Evolutionary conservation across 2,797 vertebrate genomes (phyloP).

Genomic region (Scolopax rusticola): DNA sequence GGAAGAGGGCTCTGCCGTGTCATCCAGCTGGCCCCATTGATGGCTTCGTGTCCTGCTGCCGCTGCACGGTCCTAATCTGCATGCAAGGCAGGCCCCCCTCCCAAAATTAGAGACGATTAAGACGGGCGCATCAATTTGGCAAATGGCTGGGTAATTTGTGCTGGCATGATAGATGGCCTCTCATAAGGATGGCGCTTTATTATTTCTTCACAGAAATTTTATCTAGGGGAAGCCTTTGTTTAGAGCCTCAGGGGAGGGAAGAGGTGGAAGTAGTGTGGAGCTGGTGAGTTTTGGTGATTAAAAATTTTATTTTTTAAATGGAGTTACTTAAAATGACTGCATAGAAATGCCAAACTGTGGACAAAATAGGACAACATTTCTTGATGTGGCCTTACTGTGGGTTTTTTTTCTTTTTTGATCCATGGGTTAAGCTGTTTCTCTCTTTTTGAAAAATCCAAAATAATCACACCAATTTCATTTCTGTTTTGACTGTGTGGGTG

Average conservation of each 20-base stretch:
- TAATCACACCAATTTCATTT: background rate
- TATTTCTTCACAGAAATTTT: background rate
- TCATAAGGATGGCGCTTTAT: background rate
- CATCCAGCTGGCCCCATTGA: fast-evolving
- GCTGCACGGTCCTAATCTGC: fast-evolving
- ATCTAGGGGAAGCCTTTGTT: background rate
- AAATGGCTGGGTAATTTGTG: background rate
- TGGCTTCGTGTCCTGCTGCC: background rate
- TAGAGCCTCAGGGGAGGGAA: background rate
- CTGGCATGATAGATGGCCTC: background rate
- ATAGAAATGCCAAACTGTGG: background rate
- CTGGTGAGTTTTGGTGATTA: background rate
- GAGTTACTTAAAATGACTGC: background rate
- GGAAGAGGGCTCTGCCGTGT: background rate
- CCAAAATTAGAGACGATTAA: background rate
- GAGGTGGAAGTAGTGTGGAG: background rate
- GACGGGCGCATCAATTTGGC: background rate
- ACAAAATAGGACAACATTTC: background rate
- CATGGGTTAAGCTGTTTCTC: background rate
- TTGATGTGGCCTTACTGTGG: background rate
- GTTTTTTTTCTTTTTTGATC: background rate
- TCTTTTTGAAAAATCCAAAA: background rate
- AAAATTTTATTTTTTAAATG: background rate
- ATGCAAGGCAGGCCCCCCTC: background rate
- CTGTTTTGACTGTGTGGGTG: background rate